Percentiles rank a stretch among this genome's conserved stretches.
phyloP scores from a whole-genome alignment of 1,140 invertebrate species.

The Physella acuta region DNA sequence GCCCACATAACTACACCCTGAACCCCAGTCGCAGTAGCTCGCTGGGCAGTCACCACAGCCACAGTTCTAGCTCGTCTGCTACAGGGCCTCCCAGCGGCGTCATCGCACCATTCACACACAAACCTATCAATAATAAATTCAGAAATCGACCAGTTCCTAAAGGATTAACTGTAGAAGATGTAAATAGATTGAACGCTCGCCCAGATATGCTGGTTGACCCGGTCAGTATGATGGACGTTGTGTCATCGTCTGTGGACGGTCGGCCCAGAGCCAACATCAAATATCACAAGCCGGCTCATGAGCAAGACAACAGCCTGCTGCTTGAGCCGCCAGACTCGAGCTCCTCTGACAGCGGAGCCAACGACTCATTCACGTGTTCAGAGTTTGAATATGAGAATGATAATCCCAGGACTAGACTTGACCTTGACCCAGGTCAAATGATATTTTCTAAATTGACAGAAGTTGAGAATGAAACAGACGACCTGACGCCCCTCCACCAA shows the following conservation, averaged over 20 bases:
- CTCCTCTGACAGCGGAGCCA: conserved; percentile 85
- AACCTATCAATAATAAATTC: conserved; percentile 16
- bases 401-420: conserved; percentile 59
- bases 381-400: conserved; percentile 92
- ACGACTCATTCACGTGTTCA: conserved; percentile 96
- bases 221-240: conserved; percentile 87
- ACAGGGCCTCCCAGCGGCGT: conserved; percentile 16
- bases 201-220: conserved; percentile 77
- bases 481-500: conserved; percentile 43
- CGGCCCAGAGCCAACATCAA: conserved; percentile 56
- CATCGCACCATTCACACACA: conserved; percentile 4
- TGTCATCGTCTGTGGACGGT: conserved; percentile 76
- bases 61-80: conserved; percentile 33
- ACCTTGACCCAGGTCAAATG: conserved; percentile 62
- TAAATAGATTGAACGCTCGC: conserved; percentile 83
- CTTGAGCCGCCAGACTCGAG: conserved; percentile 69
- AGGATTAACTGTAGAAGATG: conserved; percentile 88
- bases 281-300: conserved; percentile 68
- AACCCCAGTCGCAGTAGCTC: conserved; percentile 30
- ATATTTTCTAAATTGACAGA: conserved; percentile 73
- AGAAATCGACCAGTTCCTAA: conserved; percentile 53
- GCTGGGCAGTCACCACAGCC: conserved; percentile 34
- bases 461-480: conserved; percentile 62
- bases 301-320: conserved; percentile 44
- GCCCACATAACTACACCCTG: conserved; percentile 22